Percentiles rank a stretch among this genome's conserved stretches.
phyloP scores from a whole-genome alignment of 2,888 invertebrate species.

The Orchestes rusci region DNA sequence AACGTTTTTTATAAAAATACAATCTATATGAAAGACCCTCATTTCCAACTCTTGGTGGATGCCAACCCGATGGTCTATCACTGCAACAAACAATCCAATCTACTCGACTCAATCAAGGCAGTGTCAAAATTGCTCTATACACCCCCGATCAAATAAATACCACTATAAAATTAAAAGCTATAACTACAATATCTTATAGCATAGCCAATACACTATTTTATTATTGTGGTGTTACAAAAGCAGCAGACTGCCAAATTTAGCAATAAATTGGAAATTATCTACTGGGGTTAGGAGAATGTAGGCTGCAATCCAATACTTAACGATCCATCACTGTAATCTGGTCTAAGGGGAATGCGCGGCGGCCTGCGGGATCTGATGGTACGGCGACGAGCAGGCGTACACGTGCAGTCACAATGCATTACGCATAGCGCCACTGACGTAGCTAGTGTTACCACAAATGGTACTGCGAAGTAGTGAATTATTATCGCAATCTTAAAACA shows the following conservation, averaged over 20 bases:
- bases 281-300: conserved; percentile 22
- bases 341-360: conserved; percentile 50
- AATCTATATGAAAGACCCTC: conserved; percentile 27
- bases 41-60: no score
- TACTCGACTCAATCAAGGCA: no score
- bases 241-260: no score
- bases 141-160: no score
- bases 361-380: conserved; percentile 38
- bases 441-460: conserved; percentile 75
- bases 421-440: conserved; percentile 80
- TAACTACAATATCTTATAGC: no score
- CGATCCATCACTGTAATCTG: conserved; percentile 62
- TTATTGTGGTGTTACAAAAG: no score
- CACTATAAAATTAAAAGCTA: no score
- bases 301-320: conserved; percentile 57
- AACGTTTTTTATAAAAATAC: conserved; percentile 33
- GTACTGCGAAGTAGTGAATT: conserved; percentile 76
- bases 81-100: no score
- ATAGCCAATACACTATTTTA: no score
- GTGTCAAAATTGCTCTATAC: no score
- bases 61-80: no score
- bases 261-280: no score
- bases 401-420: conserved; percentile 80
- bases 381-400: conserved; percentile 49
- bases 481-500: conserved; percentile 57